phyloP scores from a whole-genome alignment of 2,797 vertebrate species.

The Salarias fasciatus region DNA sequence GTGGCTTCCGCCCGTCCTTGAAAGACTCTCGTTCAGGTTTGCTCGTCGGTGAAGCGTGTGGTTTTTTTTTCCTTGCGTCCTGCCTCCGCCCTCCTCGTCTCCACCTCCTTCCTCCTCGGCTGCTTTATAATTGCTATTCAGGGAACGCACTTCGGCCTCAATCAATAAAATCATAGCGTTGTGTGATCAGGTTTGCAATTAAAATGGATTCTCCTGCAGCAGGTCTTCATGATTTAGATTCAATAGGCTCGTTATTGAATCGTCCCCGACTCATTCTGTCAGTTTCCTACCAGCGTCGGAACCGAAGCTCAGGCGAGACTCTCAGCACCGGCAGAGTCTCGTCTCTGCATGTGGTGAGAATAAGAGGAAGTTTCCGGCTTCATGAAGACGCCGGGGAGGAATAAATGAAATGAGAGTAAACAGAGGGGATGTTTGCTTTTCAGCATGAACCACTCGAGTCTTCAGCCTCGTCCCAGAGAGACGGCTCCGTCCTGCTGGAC shows the following conservation, averaged over 20 bases:
- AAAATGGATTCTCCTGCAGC: conserved; percentile 17
- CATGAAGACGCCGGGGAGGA: no score
- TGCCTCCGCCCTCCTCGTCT: conserved; percentile 9
- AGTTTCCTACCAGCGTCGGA: not conserved
- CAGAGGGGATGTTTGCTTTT: no score
- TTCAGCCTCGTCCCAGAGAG: no score
- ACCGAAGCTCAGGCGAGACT: no score
- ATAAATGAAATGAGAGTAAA: no score
- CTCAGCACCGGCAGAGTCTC: no score
- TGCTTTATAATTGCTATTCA: conserved; percentile 13
- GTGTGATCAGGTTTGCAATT: conserved; percentile 2
- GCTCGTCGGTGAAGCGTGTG: not conserved
- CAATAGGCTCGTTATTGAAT: conserved; percentile 4
- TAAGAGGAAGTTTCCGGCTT: no score
- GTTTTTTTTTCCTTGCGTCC: not conserved
- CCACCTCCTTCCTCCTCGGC: conserved; percentile 16
- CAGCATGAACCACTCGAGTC: no score
- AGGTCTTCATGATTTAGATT: conserved; percentile 5
- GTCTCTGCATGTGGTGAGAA: no score
- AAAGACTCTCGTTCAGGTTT: not conserved
- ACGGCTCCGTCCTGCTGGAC: no score
- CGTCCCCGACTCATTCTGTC: not conserved
- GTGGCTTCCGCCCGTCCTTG: conserved; percentile 1
- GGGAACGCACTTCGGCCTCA: not conserved
- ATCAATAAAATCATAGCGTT: conserved; percentile 10